phyloP scores from a whole-genome alignment of 2,888 invertebrate genomes.

The Malachius bipustulatus region DNA sequence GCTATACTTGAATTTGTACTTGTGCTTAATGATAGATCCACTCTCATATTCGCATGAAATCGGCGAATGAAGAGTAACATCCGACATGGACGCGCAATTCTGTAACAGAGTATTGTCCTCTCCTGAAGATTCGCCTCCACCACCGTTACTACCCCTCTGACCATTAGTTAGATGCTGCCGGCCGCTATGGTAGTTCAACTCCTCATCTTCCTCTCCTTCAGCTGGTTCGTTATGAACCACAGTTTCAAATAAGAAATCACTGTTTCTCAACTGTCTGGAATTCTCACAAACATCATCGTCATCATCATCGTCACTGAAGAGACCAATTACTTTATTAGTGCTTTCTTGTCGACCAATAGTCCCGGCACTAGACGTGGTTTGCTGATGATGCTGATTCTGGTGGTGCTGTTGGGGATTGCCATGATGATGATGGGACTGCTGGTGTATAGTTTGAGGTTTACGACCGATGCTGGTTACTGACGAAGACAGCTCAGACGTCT shows the following conservation, averaged over 20 bases:
- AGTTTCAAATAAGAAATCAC: slow-evolving; percentile 34
- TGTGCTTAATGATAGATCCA: slow-evolving; percentile 28
- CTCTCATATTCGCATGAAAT: slow-evolving; percentile 32
- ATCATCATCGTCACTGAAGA: slow-evolving; percentile 33
- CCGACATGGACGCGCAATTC: slow-evolving; percentile 35
- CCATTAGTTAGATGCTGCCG: slow-evolving; percentile 32
- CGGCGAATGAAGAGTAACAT: slow-evolving; percentile 36
- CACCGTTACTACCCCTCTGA: slow-evolving; percentile 25
- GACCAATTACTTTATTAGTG: slow-evolving; percentile 27
- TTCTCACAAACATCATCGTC: slow-evolving; percentile 32
- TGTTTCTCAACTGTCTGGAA: slow-evolving; percentile 28
- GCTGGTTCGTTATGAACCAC: slow-evolving; percentile 30
- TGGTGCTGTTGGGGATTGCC: slow-evolving; percentile 17
- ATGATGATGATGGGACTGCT: too few species aligned
- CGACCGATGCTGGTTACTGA: too few species aligned
- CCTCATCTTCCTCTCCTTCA: slow-evolving; percentile 28
- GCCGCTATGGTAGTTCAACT: too few species aligned
- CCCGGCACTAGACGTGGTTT: slow-evolving; percentile 26
- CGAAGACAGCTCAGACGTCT: slow-evolving; percentile 37
- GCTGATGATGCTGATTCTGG: slow-evolving; percentile 21
- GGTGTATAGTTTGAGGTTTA: too few species aligned
- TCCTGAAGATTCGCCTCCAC: slow-evolving; percentile 28
- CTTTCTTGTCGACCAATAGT: too few species aligned
- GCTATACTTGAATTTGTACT: slow-evolving; percentile 36
- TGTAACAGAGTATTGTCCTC: slow-evolving; percentile 34